Evolutionary conservation across 2,113 vertebrate genomes (phyloP), one percentile per base, ranked within the genome.

Genomic region (Bubo blakistoni): DNA sequence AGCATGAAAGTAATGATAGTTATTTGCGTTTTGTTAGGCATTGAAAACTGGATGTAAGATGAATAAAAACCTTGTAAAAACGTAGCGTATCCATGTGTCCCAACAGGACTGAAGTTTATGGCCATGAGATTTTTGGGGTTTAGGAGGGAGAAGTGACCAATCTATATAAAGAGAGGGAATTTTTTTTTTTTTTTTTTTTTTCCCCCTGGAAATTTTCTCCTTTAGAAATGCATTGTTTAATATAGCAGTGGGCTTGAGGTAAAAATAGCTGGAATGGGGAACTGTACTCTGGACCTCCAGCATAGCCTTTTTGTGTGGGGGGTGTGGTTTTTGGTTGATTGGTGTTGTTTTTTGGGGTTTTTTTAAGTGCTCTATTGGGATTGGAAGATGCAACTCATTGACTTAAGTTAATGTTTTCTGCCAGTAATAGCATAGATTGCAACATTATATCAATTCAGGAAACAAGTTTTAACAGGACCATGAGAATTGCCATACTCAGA

Each of bases 201-300:
- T 47, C 40, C 13, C 13, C 3, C 69, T 88, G 34, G 47, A 76
- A 67, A 70, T 86, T 76, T 88, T 96, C 49, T 94, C 17, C n/a
- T 82, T 93, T 74, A 83, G 32, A 95, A 93, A 42, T 94, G 34
- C 63, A 30, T 78, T 94, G 62, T 81, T 94, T 66, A 92, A 61
- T 72, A 24, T 47, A 90, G 30, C 76, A 87, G 40, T 91, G 49
- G 49, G 55, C 36, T 88, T 88, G 59, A 88, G 52, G 80, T 69
- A 76, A 94, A 78, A 94, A 52, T 51, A 71, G 5, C 8, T 78
- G 67, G 44, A 90, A 36, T 93, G 57, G 62, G 34, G 24, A 94
- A 44, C 40, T 57, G 18, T 81, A 57, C 66, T 95, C 57, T 40
- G 86, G 71, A 58, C 62, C 96, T 93, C 66, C 72, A 65, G 86